phyloP scores from a whole-genome alignment of 2,797 vertebrate genomes.

The Takifugu ocellatus region DNA sequence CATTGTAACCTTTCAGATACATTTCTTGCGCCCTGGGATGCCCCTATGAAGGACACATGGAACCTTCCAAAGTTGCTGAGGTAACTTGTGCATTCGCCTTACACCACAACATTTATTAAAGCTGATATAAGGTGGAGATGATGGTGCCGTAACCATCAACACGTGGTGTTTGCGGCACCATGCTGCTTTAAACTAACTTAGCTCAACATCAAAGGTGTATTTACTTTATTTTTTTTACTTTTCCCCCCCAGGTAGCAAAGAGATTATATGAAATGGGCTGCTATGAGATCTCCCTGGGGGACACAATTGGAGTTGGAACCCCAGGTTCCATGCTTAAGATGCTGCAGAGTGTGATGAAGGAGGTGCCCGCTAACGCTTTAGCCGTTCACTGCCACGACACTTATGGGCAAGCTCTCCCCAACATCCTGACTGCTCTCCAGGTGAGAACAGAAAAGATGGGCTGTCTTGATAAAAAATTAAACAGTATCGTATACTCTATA shows the following conservation, averaged over 20 bases:
- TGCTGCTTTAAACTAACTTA: not conserved
- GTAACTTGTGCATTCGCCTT: slow-evolving; percentile 52
- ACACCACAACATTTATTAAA: not conserved
- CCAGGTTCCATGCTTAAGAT: slow-evolving; percentile 88
- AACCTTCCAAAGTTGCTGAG: slow-evolving; percentile 84
- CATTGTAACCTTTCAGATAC: slow-evolving; percentile 70
- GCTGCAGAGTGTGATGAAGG: slow-evolving; percentile 87
- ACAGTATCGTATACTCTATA: not conserved
- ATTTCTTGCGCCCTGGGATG: slow-evolving; percentile 92
- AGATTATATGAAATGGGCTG: slow-evolving; percentile 88
- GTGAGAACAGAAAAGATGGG: slow-evolving; percentile 65
- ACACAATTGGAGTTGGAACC: slow-evolving; percentile 89
- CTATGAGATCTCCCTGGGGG: slow-evolving; percentile 92
- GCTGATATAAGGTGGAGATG: not conserved
- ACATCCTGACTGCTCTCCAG: slow-evolving; percentile 92
- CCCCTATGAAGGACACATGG: slow-evolving; percentile 84
- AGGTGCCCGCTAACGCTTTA: slow-evolving; percentile 81
- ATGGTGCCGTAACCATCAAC: not conserved
- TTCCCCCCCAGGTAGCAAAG: slow-evolving; percentile 82
- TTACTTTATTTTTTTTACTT: too few relatives aligned
- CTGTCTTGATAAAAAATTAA: not conserved
- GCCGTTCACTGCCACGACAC: slow-evolving; percentile 96
- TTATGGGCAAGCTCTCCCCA: slow-evolving; percentile 91
- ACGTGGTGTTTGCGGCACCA: not conserved
- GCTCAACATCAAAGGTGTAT: not conserved